Conservation (phyloP, 2,113 vertebrate genomes). For the Pycnonotus jocosus region DNA sequence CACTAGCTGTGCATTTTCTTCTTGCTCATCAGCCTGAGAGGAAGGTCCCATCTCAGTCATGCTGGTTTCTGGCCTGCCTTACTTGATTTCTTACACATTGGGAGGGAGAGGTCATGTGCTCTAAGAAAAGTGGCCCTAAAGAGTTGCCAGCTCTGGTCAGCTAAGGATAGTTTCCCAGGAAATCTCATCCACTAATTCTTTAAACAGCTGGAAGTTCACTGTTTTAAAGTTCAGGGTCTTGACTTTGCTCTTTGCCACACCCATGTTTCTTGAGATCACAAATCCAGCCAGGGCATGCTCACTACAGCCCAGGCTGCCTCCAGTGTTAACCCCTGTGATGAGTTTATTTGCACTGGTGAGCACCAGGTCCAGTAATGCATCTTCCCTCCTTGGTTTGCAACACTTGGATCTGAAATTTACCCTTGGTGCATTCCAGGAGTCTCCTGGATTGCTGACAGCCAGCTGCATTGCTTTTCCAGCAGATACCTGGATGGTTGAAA, state of each 20-base stretch:
- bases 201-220: not conserved
- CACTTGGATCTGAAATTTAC: not conserved
- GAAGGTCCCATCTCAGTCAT: not conserved
- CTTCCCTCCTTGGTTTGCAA: not conserved
- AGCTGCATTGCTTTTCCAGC: not conserved
- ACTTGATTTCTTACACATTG: not conserved
- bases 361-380: not conserved
- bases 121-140: not conserved
- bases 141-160: not conserved
- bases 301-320: not conserved
- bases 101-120: not conserved
- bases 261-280: not conserved
- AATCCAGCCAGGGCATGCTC: not conserved
- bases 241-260: not conserved
- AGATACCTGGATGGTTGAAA: not conserved
- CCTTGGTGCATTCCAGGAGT: not conserved
- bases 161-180: not conserved
- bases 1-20: not conserved
- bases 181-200: not conserved
- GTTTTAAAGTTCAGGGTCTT: not conserved
- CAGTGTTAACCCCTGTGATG: not conserved
- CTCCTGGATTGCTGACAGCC: not conserved
- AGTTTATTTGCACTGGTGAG: not conserved
- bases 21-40: not conserved
- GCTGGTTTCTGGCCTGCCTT: not conserved